A percentile compares a stretch with the other conserved stretches of the same genome.
Evolutionary conservation across 2,888 invertebrate species (phyloP).

Genomic region (Metacarcinus magister): DNA sequence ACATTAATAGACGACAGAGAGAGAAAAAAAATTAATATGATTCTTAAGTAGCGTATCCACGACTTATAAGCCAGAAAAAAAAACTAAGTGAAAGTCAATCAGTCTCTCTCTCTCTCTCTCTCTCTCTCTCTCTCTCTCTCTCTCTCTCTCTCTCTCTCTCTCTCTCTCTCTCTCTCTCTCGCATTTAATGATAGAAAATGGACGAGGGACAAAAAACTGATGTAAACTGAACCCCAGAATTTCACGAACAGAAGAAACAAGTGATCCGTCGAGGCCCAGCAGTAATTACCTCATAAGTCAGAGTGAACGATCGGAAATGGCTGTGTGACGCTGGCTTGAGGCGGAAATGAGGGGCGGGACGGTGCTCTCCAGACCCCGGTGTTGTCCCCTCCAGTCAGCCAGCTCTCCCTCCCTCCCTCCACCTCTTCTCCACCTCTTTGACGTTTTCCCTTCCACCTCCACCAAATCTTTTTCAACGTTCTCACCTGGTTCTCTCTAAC

Average conservation of each 20-base stretch:
- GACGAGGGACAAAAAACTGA: not conserved
- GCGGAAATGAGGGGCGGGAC: constrained; percentile 45
- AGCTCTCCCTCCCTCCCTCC: not conserved
- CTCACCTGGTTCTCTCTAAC: not conserved
- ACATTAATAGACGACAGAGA: not conserved
- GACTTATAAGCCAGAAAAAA: not conserved
- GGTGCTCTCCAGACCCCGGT: not conserved
- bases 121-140: not conserved
- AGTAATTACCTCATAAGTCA: constrained; percentile 36
- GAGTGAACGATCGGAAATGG: constrained; percentile 48
- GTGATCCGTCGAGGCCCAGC: constrained; percentile 26
- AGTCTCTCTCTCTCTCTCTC: not conserved
- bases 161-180: constrained; percentile 13
- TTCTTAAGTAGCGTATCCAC: not conserved
- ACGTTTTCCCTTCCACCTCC: not conserved
- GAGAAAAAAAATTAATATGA: not conserved
- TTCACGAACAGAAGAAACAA: constrained; percentile 33
- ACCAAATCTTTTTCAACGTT: not conserved
- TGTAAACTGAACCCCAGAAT: not conserved
- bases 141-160: not conserved
- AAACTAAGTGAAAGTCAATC: not conserved
- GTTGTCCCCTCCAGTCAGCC: not conserved
- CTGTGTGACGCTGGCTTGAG: not conserved
- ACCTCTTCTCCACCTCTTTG: not conserved
- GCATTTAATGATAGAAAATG: not conserved